Percentiles rank a stretch among this genome's conserved stretches.
Evolutionary conservation across 1,140 invertebrate species (phyloP).

Genomic region (Lysiphlebus fabarum): DNA sequence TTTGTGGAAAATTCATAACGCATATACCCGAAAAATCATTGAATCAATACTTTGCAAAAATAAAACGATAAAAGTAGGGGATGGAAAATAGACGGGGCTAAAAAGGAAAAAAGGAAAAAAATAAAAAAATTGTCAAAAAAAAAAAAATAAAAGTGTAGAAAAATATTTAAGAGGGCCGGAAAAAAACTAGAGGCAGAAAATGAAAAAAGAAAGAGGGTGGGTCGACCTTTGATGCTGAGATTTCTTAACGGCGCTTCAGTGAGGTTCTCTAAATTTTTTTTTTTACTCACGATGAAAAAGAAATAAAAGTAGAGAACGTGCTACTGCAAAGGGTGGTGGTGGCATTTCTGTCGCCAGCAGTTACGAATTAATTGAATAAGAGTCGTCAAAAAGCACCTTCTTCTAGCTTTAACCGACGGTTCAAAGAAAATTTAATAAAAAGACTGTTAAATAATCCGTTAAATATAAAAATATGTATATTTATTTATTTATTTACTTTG

Average conservation of each 20-base stretch:
- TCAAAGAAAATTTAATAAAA: slow-evolving; percentile 30
- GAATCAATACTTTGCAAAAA: slow-evolving; percentile 20
- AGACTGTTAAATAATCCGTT: no score
- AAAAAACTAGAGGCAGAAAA: slow-evolving; percentile 1
- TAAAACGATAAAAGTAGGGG: neutral
- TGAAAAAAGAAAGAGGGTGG: slow-evolving; percentile 8
- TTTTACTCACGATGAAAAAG: slow-evolving; percentile 19
- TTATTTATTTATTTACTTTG: no score
- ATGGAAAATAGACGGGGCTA: neutral
- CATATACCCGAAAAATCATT: slow-evolving; percentile 20
- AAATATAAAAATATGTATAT: no score
- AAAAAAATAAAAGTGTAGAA: slow-evolving; percentile 10
- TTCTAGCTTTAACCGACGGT: slow-evolving; percentile 26
- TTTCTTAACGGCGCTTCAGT: slow-evolving; percentile 26
- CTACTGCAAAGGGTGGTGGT: slow-evolving; percentile 16
- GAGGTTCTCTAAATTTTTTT: slow-evolving; percentile 7
- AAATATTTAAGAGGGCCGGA: neutral
- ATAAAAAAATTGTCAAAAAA: slow-evolving; percentile 2
- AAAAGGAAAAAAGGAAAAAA: neutral
- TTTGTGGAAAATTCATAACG: slow-evolving; percentile 6
- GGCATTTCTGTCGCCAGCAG: slow-evolving; percentile 32
- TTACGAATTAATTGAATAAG: slow-evolving; percentile 47
- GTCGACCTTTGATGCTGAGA: slow-evolving; percentile 25
- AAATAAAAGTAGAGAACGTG: slow-evolving; percentile 10
- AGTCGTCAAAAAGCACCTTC: slow-evolving; percentile 28